Conservation (phyloP, 2,113 vertebrate genomes). For the Piprites chloris region DNA sequence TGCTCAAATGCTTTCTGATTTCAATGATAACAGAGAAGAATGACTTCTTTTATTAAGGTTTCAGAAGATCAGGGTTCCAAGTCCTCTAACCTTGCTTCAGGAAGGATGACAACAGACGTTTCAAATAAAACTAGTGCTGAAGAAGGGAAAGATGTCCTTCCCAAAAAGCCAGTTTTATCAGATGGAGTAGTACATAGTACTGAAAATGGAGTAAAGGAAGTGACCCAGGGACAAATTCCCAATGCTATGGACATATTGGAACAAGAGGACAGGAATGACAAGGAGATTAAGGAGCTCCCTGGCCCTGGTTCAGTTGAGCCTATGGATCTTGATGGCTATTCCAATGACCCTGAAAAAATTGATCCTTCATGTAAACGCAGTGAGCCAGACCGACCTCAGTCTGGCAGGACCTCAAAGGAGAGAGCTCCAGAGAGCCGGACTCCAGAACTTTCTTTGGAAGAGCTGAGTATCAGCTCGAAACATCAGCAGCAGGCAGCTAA, state of each 20-base stretch:
- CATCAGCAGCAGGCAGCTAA: constrained; percentile 59
- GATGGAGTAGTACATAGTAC: constrained; percentile 67
- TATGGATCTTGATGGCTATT: constrained; percentile 86
- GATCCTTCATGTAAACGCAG: constrained; percentile 43
- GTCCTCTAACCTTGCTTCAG: constrained; percentile 22
- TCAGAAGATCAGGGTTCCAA: constrained; percentile 65
- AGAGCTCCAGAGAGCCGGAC: constrained; percentile 77
- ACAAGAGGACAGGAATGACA: constrained; percentile 63
- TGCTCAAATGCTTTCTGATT: background rate
- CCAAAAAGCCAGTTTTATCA: constrained; percentile 77
- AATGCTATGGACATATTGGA: constrained; percentile 69
- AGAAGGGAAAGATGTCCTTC: constrained; percentile 82
- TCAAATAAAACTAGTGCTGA: constrained; percentile 84
- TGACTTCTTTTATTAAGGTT: constrained; percentile 39
- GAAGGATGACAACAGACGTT: constrained; percentile 87
- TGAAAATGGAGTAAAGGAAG: constrained; percentile 75
- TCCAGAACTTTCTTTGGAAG: constrained; percentile 91
- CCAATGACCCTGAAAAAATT: constrained; percentile 58
- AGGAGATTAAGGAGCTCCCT: constrained; percentile 66
- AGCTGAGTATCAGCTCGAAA: constrained; percentile 91
- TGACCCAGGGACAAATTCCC: constrained; percentile 62
- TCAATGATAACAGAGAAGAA: background rate
- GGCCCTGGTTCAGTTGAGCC: constrained; percentile 75
- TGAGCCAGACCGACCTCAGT: constrained; percentile 52
- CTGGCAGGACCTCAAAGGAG: constrained; percentile 66